phyloP scores from a whole-genome alignment of 2,888 invertebrate species.

The Machimus rusticus region DNA sequence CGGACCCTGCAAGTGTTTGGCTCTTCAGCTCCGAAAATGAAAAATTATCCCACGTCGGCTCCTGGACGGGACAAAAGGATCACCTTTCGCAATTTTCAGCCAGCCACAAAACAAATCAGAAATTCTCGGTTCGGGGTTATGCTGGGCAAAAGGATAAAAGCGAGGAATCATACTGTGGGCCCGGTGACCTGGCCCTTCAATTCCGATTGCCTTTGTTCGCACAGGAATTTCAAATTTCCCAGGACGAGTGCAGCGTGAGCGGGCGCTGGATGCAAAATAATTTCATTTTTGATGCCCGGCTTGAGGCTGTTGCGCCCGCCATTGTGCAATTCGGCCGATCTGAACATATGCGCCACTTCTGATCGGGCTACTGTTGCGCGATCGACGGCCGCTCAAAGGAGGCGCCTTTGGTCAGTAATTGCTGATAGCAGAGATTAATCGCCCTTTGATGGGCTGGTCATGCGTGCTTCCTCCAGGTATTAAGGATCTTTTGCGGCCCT shows the following conservation, averaged over 20 bases:
- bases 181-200: neutral
- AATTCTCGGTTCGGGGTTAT: neutral
- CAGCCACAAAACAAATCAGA: conserved; percentile 26
- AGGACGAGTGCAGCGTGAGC: neutral
- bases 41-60: conserved; percentile 40
- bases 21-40: neutral
- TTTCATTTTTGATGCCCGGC: conserved; percentile 8
- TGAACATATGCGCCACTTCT: neutral
- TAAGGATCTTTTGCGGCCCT: neutral
- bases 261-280: conserved; percentile 30
- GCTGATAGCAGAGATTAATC: conserved; percentile 43
- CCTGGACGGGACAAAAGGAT: conserved; percentile 26
- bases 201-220: neutral
- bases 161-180: conserved; percentile 20
- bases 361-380: conserved; percentile 26
- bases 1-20: conserved; percentile 8
- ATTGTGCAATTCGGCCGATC: conserved; percentile 19
- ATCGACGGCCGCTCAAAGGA: neutral
- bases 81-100: conserved; percentile 40
- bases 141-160: conserved; percentile 28
- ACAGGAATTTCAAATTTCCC: conserved; percentile 29
- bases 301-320: neutral
- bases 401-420: conserved; percentile 30
- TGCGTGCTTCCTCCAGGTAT: conserved; percentile 45
- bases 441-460: conserved; percentile 46